phyloP scores from a whole-genome alignment of 2,888 invertebrate species.

The Coecobrya sp. region DNA sequence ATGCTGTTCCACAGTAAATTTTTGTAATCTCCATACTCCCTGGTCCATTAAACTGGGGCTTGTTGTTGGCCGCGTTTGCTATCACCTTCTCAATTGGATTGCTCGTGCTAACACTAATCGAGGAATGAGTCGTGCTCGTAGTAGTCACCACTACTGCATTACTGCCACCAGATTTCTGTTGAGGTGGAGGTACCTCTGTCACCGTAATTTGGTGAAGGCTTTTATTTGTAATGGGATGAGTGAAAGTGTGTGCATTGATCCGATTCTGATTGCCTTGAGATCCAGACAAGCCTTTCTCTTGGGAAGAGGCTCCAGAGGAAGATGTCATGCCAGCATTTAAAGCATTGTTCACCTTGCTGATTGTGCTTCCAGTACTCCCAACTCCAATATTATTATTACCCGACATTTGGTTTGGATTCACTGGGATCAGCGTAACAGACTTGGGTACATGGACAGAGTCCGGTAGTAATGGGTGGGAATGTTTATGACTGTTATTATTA shows the following conservation, averaged over 20 bases:
- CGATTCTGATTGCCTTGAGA: conserved; percentile 79
- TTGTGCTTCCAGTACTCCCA: background rate
- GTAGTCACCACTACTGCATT: conserved; percentile 45
- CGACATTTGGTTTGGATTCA: conserved; percentile 83
- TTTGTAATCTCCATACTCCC: conserved; percentile 87
- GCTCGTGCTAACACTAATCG: conserved; percentile 71
- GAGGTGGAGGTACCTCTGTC: conserved; percentile 86
- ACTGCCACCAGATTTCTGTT: conserved; percentile 68
- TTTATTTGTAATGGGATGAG: conserved; percentile 86
- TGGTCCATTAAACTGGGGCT: conserved; percentile 86
- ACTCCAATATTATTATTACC: conserved; percentile 49
- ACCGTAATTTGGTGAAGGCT: conserved; percentile 86
- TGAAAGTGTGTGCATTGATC: conserved; percentile 84
- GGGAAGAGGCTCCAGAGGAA: conserved; percentile 52
- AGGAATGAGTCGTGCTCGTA: conserved; percentile 36
- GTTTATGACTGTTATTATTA: conserved; percentile 80
- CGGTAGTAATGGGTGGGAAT: conserved; percentile 85
- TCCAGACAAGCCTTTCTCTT: conserved; percentile 79
- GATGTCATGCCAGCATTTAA: conserved; percentile 30
- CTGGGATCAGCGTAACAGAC: conserved; percentile 86
- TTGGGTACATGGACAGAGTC: conserved; percentile 86
- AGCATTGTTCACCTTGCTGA: conserved; percentile 54
- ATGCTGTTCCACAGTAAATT: conserved; percentile 79
- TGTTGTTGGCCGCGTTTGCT: conserved; percentile 81
- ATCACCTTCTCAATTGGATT: conserved; percentile 85